Evolutionary conservation across 2,113 vertebrate species (phyloP), one percentile per base, ranked within the genome.

Genomic region (Centropus bengalensis): DNA sequence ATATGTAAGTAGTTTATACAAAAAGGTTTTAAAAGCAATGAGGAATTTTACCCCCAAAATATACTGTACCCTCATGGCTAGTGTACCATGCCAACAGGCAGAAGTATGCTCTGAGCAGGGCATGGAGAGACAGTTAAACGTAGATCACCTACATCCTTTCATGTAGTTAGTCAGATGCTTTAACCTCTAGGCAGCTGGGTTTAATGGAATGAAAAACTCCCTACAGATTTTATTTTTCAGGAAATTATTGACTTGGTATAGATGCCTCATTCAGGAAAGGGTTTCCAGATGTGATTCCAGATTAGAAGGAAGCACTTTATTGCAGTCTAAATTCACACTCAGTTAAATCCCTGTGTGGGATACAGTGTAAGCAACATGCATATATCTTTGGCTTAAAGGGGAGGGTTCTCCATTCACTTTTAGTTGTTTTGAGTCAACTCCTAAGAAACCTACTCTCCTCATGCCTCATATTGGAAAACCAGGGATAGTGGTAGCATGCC

Each of bases 1-100:
- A 93, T 96, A 91, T 77, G 56, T 51, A 93, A 94, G 82, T 52
- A 74, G 63, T 90, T 93, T 86, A 86, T 67, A 86, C 59, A 78
- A 79, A 87, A 93, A 86, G 63, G 59, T 10, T 90, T 93, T 94
- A 86, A 94, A 90, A 91, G 55, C 45, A 91, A 30, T n/a, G 18
- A 70, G 52, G n/a, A 90, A 63, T 91, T 75, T 76, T 33, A 13
- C 21, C 22, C 60, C 44, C 3, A 83, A 49, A 92, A 88, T 66
- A 74, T 59, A 21, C 33, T 86, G 26, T 33, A 55, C 56, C 32
- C 36, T 73, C n/a, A 69, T 69, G 55, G 36, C 18, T 54, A 55
- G n/a, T 26, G 32, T 38, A 26, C 42, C 73, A 18, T 76, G 45
- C 79, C 51, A 77, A 62, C 6, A 85, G 55, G 49, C 58, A 92